Evolutionary conservation across 2,888 invertebrate genomes (phyloP).

Genomic region (Leptinotarsa juncta): DNA sequence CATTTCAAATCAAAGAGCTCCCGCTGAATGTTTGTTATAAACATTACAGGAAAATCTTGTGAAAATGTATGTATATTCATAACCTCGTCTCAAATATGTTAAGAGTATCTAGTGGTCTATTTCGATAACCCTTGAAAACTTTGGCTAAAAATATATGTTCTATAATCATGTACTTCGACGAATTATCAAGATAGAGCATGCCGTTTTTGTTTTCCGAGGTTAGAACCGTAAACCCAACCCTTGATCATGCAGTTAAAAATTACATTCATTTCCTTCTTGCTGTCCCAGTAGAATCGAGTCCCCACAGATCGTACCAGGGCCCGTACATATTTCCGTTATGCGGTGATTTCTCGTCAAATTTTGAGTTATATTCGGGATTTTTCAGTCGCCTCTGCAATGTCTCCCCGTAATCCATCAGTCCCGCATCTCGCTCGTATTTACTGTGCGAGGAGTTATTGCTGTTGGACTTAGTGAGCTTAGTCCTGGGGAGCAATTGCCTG

Average conservation of each 20-base stretch:
- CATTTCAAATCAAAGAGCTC: no score
- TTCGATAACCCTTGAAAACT: no score
- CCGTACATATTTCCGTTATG: conserved; percentile 81
- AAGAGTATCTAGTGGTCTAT: no score
- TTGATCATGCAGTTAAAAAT: conserved; percentile 9
- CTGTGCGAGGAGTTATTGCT: conserved; percentile 58
- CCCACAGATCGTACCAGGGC: conserved; percentile 92
- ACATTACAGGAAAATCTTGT: no score
- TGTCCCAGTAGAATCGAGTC: conserved; percentile 73
- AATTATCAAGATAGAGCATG: not conserved
- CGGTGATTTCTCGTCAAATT: conserved; percentile 67
- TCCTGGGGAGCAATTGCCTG: conserved; percentile 75
- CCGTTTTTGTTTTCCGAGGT: not conserved
- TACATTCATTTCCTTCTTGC: conserved; percentile 59
- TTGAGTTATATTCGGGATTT: conserved; percentile 62
- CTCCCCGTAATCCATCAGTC: conserved; percentile 64
- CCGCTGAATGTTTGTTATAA: no score
- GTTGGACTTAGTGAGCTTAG: conserved; percentile 74
- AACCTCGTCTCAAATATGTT: no score
- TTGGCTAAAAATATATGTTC: no score
- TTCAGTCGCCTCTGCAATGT: conserved; percentile 65
- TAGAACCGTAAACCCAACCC: not conserved
- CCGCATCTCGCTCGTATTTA: conserved; percentile 61
- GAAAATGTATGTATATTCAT: no score
- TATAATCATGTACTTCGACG: no score